Percentiles rank a stretch among this genome's conserved stretches.
Evolutionary conservation across 1,140 invertebrate genomes (phyloP).

Genomic region (Globodera ellingtonae): DNA sequence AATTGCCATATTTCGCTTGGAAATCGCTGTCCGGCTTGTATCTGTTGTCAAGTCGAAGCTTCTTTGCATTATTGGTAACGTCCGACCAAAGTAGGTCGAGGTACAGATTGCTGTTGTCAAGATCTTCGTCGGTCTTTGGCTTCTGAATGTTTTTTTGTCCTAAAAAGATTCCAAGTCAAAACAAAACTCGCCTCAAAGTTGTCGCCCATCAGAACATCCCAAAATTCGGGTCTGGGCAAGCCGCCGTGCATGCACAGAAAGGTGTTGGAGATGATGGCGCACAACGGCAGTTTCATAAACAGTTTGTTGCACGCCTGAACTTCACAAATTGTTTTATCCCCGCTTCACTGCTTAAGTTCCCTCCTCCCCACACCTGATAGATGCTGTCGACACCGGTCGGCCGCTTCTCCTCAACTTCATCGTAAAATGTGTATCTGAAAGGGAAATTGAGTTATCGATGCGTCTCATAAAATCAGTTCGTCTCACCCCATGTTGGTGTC

Average conservation of each 20-base stretch:
- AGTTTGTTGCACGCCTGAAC: background rate
- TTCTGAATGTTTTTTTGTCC: background rate
- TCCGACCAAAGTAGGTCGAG: constrained; percentile 16
- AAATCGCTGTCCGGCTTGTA: background rate
- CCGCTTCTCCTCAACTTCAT: constrained; percentile 2
- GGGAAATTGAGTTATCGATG: background rate
- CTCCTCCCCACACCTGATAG: background rate
- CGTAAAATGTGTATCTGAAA: constrained; percentile 10
- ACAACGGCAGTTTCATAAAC: background rate
- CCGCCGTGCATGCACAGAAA: background rate
- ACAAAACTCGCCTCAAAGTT: background rate
- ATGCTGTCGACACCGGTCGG: background rate
- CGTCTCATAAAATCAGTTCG: background rate
- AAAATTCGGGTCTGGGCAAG: background rate
- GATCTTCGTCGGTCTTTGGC: constrained; percentile 10
- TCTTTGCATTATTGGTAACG: background rate
- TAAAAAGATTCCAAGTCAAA: background rate
- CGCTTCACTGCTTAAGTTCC: background rate
- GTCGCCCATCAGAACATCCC: background rate
- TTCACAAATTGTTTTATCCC: background rate
- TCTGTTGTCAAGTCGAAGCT: background rate
- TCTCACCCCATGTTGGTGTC: constrained; percentile 17
- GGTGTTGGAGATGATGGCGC: background rate
- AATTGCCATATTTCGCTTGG: background rate
- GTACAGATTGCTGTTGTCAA: background rate